Percentiles rank a stretch among this genome's conserved stretches.
phyloP scores from a whole-genome alignment of 2,113 vertebrate genomes.

The Sinocyclocheilus anophthalmus region DNA sequence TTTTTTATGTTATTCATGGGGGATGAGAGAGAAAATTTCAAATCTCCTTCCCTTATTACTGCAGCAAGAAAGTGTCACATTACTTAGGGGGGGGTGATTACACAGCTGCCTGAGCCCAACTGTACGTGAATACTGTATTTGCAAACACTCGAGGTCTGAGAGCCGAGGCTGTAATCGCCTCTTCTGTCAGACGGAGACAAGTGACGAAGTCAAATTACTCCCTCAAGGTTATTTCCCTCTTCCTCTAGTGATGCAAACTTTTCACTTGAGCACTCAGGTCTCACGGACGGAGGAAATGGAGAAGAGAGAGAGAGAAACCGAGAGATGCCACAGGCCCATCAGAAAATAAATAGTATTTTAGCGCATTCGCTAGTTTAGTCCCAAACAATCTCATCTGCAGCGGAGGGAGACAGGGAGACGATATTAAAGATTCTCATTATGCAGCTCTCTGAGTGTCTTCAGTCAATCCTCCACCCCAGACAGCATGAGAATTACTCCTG shows the following conservation, averaged over 20 bases:
- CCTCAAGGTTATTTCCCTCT: constrained; percentile 54
- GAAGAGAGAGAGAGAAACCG: neutral
- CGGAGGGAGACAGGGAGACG: constrained; percentile 58
- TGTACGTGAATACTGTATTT: constrained; percentile 57
- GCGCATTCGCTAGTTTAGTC: constrained; percentile 51
- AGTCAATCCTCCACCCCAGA: constrained; percentile 59
- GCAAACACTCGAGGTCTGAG: constrained; percentile 52
- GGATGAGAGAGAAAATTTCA: constrained; percentile 60
- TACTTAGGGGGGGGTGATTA: constrained; percentile 62
- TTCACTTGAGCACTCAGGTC: constrained; percentile 51
- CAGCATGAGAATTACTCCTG: constrained; percentile 58
- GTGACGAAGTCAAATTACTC: constrained; percentile 50
- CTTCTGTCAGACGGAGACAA: constrained; percentile 51
- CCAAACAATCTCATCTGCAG: constrained; percentile 63
- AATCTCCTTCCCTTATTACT: constrained; percentile 61
- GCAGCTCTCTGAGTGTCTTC: constrained; percentile 57
- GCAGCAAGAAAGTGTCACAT: constrained; percentile 61
- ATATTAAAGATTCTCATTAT: constrained; percentile 68
- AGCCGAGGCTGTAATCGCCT: constrained; percentile 44
- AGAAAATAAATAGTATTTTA: constrained; percentile 60
- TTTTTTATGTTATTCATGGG: constrained; percentile 70
- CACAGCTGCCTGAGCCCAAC: constrained; percentile 57
- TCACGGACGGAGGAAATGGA: constrained; percentile 38
- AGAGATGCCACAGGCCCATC: constrained; percentile 26
- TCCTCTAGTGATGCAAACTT: constrained; percentile 53